These are phyloP conservation scores for Macropus fuliginosus DNA, from an alignment of 2,797 vertebrate species.

Conservation along the genomic window DNA sequence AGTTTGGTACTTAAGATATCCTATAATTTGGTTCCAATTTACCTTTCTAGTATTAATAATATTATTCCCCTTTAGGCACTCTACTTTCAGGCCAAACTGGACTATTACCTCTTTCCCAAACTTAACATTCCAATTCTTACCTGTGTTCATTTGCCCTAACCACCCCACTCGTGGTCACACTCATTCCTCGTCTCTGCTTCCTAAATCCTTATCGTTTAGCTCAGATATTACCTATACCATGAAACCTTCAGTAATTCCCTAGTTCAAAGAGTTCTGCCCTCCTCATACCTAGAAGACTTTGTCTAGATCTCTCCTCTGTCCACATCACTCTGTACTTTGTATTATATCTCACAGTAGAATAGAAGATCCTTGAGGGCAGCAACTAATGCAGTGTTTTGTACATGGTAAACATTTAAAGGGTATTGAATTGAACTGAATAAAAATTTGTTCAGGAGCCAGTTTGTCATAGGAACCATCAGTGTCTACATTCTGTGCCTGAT, in stretches of 20 bases:
- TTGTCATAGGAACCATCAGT: background rate
- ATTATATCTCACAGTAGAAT: background rate
- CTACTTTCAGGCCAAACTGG: background rate
- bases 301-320: background rate
- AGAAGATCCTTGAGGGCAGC: background rate
- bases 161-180: background rate
- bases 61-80: background rate
- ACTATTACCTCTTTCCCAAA: background rate
- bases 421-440: background rate
- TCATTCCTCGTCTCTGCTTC: background rate
- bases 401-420: background rate
- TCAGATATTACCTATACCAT: background rate
- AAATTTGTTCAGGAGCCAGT: background rate
- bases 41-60: background rate
- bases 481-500: background rate
- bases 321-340: background rate
- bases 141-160: background rate
- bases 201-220: background rate
- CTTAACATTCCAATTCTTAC: background rate
- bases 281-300: background rate
- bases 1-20: background rate
- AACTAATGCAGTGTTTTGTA: background rate
- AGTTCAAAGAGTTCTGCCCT: background rate
- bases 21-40: background rate
- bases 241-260: background rate